Evolutionary conservation across 2,113 vertebrate species (phyloP), one percentile per base, ranked within the genome.

Genomic region (Callaeas wilsoni): DNA sequence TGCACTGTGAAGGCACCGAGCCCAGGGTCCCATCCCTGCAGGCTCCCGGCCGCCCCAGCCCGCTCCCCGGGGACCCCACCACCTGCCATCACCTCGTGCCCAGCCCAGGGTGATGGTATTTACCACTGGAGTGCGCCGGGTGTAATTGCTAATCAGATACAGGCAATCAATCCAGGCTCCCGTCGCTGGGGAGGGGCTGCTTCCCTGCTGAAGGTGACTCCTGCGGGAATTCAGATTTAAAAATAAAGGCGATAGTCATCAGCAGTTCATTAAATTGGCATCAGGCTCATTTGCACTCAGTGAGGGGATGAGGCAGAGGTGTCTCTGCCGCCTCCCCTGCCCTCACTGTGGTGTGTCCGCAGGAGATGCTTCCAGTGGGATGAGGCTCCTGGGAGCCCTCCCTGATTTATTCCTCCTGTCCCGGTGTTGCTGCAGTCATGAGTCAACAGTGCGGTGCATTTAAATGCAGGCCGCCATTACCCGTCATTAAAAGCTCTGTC

Each of bases 131-230:
- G 76, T 10, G 75, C 42, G 32, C 77, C 23, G 74, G 41, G 11
- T 73, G 57, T 97, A 97, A 98, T 98, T 98, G 96, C 97, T 98
- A 98, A 98, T 98, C 97, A 98, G 96, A 70, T 30, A 13, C 82
- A 94, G 89, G 97, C 97, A 98, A 97, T 98, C 98, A 98, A 78
- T 85, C 60, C 92, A 6, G 14, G 32, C 52, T 52, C 32, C 91
- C 16, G 18, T 35, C 33, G 6, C 64, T 35, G 33, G 75, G 50
- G 91, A 89, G 76, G 84, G 95, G 95, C 90, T 33, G 70, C 75
- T 63, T 89, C 87, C 85, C 73, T 15, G 90, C 94, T 96, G 97
- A 98, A 98, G 98, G 97, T 98, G 98, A 98, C 97, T 98, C 97
- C 95, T 96, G 92, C 69, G 94, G 97, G 97, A 97, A 94, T 95